A percentile compares a stretch with the other conserved stretches of the same genome.
Evolutionary conservation across 64 coral and sea anemone genomes (phyloP).

Genomic region (Montipora sp.): DNA sequence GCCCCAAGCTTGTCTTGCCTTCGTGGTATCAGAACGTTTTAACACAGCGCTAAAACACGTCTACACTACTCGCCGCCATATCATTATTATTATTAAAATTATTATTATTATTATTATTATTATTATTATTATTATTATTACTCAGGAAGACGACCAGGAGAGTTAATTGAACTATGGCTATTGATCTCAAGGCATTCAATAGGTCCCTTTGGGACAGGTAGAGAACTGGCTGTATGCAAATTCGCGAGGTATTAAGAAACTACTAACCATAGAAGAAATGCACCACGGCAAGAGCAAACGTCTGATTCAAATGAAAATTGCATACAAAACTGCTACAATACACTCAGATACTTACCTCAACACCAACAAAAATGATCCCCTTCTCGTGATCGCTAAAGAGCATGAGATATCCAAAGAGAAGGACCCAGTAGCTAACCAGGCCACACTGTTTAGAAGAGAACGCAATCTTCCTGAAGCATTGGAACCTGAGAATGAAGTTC

Average conservation of each 20-base stretch:
- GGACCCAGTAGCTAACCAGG: not conserved
- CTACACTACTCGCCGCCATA: not conserved
- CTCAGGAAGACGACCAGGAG: no score
- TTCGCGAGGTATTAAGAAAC: no score
- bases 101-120: slow-evolving; percentile 4
- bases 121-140: not conserved
- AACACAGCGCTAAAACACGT: not conserved
- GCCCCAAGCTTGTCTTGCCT: not conserved
- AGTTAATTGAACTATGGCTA: no score
- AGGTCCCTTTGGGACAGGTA: no score
- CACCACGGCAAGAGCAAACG: no score
- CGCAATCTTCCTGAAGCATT: not conserved
- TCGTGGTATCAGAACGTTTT: not conserved
- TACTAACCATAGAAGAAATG: no score
- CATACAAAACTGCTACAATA: not conserved
- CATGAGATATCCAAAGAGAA: slow-evolving; percentile 1
- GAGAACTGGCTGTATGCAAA: no score
- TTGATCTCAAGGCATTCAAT: no score
- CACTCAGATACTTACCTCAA: not conserved
- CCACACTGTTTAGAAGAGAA: not conserved
- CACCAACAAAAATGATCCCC: not conserved
- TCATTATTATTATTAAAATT: not conserved
- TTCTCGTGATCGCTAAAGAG: not conserved
- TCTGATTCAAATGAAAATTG: not conserved
- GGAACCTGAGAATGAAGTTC: not conserved